A percentile compares a stretch with the other conserved stretches of the same genome.
phyloP scores from a whole-genome alignment of 2,113 vertebrate species.

The Lethenteron camtschaticum region DNA sequence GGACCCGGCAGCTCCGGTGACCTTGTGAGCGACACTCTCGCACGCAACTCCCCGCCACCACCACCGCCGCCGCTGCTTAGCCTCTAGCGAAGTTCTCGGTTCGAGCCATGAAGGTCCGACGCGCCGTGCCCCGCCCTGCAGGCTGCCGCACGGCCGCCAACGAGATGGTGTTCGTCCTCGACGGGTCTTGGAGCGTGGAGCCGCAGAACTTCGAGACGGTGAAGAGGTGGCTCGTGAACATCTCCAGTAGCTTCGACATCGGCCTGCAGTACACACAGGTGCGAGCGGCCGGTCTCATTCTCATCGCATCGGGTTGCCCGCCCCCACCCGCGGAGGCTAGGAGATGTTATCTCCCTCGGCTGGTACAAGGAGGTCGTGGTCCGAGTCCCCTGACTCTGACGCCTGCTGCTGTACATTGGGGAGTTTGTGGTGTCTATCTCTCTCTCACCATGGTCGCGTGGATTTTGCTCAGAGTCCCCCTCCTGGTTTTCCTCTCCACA shows the following conservation, averaged over 20 bases:
- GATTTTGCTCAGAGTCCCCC: too few species aligned
- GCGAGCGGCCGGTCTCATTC: neutral
- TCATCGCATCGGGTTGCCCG: too few species aligned
- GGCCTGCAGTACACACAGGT: conserved; percentile 26
- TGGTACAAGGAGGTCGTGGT: too few species aligned
- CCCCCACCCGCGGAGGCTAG: too few species aligned
- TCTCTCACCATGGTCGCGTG: too few species aligned
- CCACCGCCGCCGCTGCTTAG: neutral
- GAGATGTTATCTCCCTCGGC: too few species aligned
- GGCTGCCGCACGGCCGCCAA: conserved; percentile 41
- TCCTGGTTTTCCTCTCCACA: too few species aligned
- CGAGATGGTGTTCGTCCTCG: conserved; percentile 37
- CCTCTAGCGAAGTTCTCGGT: neutral
- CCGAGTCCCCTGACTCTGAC: too few species aligned
- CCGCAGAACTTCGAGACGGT: conserved; percentile 29
- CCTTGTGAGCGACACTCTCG: neutral
- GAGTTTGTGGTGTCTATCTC: too few species aligned
- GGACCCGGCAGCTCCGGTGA: neutral
- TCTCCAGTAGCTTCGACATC: conserved; percentile 36
- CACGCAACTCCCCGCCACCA: neutral
- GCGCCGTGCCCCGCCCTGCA: conserved; percentile 10
- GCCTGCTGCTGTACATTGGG: too few species aligned
- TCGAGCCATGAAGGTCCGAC: neutral
- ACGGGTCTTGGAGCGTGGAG: conserved; percentile 42
- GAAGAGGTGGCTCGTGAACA: conserved; percentile 38